Conservation (phyloP, 2,888 invertebrate genomes). For the Phasia obesa region DNA sequence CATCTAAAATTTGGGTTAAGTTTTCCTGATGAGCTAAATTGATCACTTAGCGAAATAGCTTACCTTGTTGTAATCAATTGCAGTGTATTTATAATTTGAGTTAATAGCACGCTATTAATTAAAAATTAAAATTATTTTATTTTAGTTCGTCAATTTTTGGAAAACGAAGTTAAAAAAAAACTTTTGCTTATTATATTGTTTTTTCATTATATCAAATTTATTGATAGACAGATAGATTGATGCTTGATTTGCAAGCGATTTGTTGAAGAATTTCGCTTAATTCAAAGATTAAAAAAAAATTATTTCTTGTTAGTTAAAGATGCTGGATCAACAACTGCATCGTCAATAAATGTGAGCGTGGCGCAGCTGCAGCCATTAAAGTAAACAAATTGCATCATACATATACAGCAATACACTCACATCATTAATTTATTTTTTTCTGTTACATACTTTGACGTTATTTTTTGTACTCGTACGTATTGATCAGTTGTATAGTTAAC, state of each 20-base stretch:
- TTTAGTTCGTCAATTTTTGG: no score
- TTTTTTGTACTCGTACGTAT: not conserved
- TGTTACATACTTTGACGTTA: not conserved
- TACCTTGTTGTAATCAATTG: no score
- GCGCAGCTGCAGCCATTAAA: conserved; percentile 59
- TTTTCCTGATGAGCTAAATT: no score
- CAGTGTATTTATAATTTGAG: no score
- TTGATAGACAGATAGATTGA: not conserved
- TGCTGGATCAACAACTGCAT: conserved; percentile 11
- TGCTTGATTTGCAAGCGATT: not conserved
- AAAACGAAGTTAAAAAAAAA: no score
- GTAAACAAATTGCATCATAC: conserved; percentile 59
- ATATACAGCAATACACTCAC: not conserved
- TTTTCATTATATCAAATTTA: not conserved
- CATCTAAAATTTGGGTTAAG: no score
- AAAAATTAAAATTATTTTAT: no score
- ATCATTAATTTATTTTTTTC: not conserved
- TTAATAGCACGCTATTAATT: no score
- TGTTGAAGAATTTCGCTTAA: not conserved
- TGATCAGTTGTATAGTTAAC: no score
- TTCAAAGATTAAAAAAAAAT: not conserved
- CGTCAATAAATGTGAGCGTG: not conserved
- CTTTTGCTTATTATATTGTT: not conserved
- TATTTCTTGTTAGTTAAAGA: not conserved
- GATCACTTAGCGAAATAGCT: no score